A percentile compares a stretch with the other conserved stretches of the same genome.
Conservation (phyloP, 2,888 invertebrate species). For the Epiblema foenella region DNA sequence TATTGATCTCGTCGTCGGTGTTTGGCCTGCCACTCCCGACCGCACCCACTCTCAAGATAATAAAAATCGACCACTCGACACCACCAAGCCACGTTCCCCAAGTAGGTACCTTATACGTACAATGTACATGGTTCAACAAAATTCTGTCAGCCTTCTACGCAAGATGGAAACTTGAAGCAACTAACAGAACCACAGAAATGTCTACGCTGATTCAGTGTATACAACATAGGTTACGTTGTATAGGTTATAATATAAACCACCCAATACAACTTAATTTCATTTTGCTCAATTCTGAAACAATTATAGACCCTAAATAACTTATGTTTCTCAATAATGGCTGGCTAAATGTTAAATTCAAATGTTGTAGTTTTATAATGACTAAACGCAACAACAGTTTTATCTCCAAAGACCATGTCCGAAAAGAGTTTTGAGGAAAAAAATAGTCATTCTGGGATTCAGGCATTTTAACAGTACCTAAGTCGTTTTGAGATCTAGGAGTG, state of each 20-base stretch:
- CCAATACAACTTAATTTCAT: no score
- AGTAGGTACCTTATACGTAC: constrained; percentile 36
- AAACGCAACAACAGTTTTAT: no score
- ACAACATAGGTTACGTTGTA: neutral
- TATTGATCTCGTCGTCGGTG: constrained; percentile 77
- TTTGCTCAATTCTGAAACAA: no score
- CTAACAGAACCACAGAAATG: neutral
- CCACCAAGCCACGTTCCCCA: constrained; percentile 61
- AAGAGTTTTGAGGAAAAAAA: no score
- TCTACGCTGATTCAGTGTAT: neutral
- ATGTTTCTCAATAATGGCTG: no score
- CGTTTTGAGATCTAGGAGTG: no score
- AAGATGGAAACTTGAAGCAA: constrained; percentile 9
- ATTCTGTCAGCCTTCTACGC: constrained; percentile 17
- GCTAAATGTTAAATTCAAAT: no score
- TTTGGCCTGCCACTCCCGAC: constrained; percentile 78
- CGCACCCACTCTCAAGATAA: constrained; percentile 77
- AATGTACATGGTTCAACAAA: constrained; percentile 26
- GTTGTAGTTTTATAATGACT: no score
- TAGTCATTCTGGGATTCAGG: no score
- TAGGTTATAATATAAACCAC: neutral
- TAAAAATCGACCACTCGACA: constrained; percentile 79
- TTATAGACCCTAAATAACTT: no score
- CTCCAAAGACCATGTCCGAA: no score
- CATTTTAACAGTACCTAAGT: no score